phyloP scores from a whole-genome alignment of 1,140 invertebrate genomes.

The Bursaphelenchus mucronatus region DNA sequence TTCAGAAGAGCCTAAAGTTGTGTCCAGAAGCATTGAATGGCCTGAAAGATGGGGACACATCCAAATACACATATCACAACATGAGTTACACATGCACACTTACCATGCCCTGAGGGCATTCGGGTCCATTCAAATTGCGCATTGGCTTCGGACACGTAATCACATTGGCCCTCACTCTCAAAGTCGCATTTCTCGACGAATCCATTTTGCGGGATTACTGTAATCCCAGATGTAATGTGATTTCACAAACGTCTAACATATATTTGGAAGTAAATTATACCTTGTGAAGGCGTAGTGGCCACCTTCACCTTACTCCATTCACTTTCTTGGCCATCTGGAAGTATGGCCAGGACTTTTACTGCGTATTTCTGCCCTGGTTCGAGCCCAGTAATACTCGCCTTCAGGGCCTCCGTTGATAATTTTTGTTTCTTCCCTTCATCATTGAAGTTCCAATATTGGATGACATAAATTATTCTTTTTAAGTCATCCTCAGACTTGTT shows the following conservation, averaged over 20 bases:
- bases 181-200: constrained; percentile 25
- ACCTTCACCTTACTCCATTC: constrained; percentile 8
- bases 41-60: constrained; percentile 11
- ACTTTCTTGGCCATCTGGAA: constrained; percentile 26
- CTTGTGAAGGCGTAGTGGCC: not conserved
- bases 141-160: constrained; percentile 25
- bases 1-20: constrained; percentile 18
- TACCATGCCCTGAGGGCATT: constrained; percentile 18
- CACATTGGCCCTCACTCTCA: constrained; percentile 22
- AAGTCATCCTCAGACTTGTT: constrained; percentile 21
- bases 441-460: constrained; percentile 27
- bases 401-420: constrained; percentile 17
- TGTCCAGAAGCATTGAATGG: constrained; percentile 35
- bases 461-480: constrained; percentile 32
- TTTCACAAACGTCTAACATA: not conserved
- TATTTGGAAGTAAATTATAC: not conserved
- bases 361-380: constrained; percentile 31
- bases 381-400: constrained; percentile 12
- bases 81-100: constrained; percentile 12
- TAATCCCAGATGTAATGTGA: not conserved
- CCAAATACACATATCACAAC: constrained; percentile 9
- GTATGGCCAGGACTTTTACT: constrained; percentile 15
- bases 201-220: constrained; percentile 7
- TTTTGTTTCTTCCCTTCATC: not conserved
- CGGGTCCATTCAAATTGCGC: constrained; percentile 10